Percentiles rank a stretch among this genome's conserved stretches.
Conservation (phyloP, 1,140 invertebrate species). For the Octopus sinensis region DNA sequence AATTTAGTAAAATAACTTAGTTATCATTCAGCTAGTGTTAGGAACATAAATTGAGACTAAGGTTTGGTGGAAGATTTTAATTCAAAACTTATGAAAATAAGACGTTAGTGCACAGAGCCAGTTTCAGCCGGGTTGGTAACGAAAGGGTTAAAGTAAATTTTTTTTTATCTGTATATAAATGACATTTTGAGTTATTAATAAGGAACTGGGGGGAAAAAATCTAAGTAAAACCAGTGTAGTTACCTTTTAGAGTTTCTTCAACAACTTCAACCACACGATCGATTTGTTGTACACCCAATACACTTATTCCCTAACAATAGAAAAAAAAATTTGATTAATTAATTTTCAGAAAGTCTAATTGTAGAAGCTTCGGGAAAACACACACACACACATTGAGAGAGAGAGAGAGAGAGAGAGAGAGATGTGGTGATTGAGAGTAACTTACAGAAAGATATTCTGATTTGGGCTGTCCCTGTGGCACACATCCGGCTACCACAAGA, state of each 20-base stretch:
- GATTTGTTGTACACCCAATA: conserved; percentile 96
- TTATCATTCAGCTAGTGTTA: no score
- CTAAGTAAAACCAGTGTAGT: conserved; percentile 9
- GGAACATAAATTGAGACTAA: no score
- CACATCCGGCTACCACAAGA: conserved; percentile 93
- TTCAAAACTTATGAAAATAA: no score
- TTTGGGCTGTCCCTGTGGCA: conserved; percentile 71
- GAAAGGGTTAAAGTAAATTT: no score
- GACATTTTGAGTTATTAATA: no score
- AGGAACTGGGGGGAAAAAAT: background rate
- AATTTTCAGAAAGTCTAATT: background rate
- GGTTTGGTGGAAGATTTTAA: no score
- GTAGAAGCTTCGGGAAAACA: background rate
- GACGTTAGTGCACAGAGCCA: no score
- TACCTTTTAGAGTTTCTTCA: conserved; percentile 91
- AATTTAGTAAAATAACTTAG: no score
- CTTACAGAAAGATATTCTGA: conserved; percentile 52
- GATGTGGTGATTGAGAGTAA: background rate
- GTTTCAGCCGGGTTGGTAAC: no score
- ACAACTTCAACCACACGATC: conserved; percentile 98
- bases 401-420: background rate
- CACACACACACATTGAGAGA: background rate
- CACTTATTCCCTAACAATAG: conserved; percentile 73
- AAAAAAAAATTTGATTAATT: conserved; percentile 5
- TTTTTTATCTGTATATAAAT: no score